These are phyloP conservation scores for Meteorus sp. DNA, from an alignment of 1,140 invertebrate genomes.

Conservation along the genomic window DNA sequence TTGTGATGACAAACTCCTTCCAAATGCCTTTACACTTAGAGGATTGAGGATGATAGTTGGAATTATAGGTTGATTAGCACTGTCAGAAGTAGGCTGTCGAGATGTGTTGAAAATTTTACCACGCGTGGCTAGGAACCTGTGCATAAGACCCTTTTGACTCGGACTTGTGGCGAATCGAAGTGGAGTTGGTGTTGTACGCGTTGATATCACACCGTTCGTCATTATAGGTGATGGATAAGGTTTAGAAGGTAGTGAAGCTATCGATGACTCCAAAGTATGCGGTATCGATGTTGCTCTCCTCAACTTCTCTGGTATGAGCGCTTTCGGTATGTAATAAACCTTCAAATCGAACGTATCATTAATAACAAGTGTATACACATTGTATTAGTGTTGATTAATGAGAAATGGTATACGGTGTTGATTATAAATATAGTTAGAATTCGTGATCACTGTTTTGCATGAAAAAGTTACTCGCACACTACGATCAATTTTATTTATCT, in stretches of 20 bases:
- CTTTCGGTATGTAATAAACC: slow-evolving; percentile 53
- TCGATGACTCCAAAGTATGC: slow-evolving; percentile 57
- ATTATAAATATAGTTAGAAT: too few relatives aligned
- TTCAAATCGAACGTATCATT: slow-evolving; percentile 36
- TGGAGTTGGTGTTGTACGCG: slow-evolving; percentile 51
- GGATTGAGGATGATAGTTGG: slow-evolving; percentile 49
- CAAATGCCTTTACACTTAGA: slow-evolving; percentile 42
- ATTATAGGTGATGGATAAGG: slow-evolving; percentile 43
- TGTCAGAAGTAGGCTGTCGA: slow-evolving; percentile 27
- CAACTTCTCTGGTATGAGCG: slow-evolving; percentile 57
- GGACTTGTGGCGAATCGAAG: slow-evolving; percentile 63
- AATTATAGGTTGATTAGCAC: slow-evolving; percentile 25
- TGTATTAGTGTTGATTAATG: slow-evolving; percentile 40
- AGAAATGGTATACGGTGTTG: too few relatives aligned
- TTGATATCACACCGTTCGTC: slow-evolving; percentile 48
- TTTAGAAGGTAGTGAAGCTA: slow-evolving; percentile 41
- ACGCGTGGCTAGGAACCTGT: slow-evolving; percentile 73
- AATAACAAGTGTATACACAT: slow-evolving; percentile 48
- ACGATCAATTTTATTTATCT: too few relatives aligned
- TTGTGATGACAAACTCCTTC: slow-evolving; percentile 37
- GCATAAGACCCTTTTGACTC: slow-evolving; percentile 74
- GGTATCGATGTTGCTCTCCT: slow-evolving; percentile 65
- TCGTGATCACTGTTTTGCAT: too few relatives aligned
- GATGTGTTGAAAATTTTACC: slow-evolving; percentile 62
- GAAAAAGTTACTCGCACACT: too few relatives aligned